Conservation (phyloP, 2,113 vertebrate genomes). For the Cygnus buccinator region DNA sequence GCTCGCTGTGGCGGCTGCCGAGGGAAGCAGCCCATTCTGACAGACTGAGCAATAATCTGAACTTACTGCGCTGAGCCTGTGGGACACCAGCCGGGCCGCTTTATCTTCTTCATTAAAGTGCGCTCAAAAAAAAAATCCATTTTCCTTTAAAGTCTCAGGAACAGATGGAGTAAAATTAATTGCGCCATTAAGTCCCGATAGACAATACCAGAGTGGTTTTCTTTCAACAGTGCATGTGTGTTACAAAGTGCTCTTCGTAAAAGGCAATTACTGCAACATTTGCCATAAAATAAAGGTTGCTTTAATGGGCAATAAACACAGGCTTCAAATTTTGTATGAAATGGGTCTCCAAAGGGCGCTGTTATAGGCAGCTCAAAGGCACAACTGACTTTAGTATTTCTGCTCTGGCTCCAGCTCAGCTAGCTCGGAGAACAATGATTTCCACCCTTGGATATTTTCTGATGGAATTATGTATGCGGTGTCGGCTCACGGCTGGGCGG, state of each 20-base stretch:
- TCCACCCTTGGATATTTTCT: constrained; percentile 78
- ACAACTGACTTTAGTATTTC: constrained; percentile 81
- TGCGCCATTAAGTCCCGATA: constrained; percentile 95
- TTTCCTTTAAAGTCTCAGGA: constrained; percentile 97
- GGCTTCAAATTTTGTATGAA: constrained; percentile 90
- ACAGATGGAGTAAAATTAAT: constrained; percentile 98
- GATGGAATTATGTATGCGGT: constrained; percentile 78
- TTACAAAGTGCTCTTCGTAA: constrained; percentile 92
- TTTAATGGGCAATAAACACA: constrained; percentile 97
- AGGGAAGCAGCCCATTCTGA: constrained; percentile 88
- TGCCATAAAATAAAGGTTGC: constrained; percentile 94
- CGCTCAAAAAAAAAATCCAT: constrained; percentile 91
- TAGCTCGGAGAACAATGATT: constrained; percentile 83
- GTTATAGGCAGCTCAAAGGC: constrained; percentile 86
- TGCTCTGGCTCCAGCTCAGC: constrained; percentile 80
- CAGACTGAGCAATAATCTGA: constrained; percentile 90
- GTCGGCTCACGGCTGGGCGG: constrained; percentile 33
- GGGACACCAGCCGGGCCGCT: constrained; percentile 89
- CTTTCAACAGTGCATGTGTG: constrained; percentile 91
- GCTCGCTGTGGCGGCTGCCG: constrained; percentile 79
- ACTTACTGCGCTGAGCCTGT: constrained; percentile 88
- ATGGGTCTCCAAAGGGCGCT: constrained; percentile 87
- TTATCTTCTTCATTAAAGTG: constrained; percentile 99
- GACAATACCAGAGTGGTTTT: constrained; percentile 93
- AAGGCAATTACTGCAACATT: constrained; percentile 94